These are phyloP conservation scores for Ochropleura leucogaster DNA, from an alignment of 2,888 invertebrate species.

Conservation along the genomic window DNA sequence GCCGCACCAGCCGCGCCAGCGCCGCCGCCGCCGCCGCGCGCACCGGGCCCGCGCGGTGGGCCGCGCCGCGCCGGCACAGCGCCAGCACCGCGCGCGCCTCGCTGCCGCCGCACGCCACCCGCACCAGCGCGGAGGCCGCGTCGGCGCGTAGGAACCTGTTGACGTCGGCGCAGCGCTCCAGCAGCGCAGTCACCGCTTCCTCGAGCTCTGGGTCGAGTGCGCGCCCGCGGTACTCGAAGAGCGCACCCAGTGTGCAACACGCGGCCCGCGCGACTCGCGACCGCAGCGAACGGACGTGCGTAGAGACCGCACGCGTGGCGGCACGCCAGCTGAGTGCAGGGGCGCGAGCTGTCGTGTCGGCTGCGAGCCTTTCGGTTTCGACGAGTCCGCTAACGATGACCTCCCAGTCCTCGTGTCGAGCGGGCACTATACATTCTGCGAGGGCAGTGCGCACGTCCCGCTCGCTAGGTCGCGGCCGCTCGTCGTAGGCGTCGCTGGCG, in stretches of 20 bases:
- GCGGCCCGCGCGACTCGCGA: slow-evolving; percentile 98
- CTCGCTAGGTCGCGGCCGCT: slow-evolving; percentile 64
- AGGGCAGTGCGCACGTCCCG: slow-evolving; percentile 85
- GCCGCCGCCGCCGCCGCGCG: slow-evolving; percentile 96
- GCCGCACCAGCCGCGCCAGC: slow-evolving; percentile 93
- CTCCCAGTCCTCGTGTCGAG: slow-evolving; percentile 96
- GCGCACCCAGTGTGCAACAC: slow-evolving; percentile 94
- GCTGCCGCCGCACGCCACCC: slow-evolving; percentile 94
- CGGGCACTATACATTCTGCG: slow-evolving; percentile 82
- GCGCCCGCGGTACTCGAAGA: slow-evolving; percentile 93
- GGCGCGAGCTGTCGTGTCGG: slow-evolving; percentile 92
- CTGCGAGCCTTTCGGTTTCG: slow-evolving; percentile 92
- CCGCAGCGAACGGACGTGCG: slow-evolving; percentile 96
- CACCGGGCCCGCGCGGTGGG: slow-evolving; percentile 96
- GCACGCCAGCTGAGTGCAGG: slow-evolving; percentile 92
- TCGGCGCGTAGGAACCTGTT: slow-evolving; percentile 98
- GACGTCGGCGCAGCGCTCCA: slow-evolving; percentile 97
- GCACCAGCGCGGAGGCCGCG: slow-evolving; percentile 95
- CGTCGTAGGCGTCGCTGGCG: slow-evolving; percentile 69
- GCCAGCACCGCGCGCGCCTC: slow-evolving; percentile 92
- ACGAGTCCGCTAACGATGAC: slow-evolving; percentile 93
- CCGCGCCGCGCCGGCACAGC: slow-evolving; percentile 92
- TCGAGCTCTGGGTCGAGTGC: slow-evolving; percentile 94
- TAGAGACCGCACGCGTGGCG: slow-evolving; percentile 93
- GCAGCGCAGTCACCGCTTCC: slow-evolving; percentile 94